Conservation (phyloP, 2,888 invertebrate species). For the Ernsta delagoae region DNA sequence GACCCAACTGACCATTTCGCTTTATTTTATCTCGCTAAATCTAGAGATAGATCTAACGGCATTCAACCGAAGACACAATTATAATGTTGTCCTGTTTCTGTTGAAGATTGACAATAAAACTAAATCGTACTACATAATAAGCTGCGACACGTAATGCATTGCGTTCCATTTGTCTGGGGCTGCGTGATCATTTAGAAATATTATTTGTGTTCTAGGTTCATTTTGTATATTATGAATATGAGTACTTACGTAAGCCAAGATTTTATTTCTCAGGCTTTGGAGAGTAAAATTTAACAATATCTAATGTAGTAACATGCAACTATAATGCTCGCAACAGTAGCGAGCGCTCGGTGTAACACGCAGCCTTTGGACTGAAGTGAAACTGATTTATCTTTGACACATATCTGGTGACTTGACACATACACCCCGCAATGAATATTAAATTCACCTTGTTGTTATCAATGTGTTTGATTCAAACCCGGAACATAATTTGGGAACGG, state of each 20-base stretch:
- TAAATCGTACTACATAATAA: background rate
- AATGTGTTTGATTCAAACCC: constrained; percentile 58
- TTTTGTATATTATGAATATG: too few species aligned
- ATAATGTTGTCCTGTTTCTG: constrained; percentile 20
- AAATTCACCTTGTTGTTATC: constrained; percentile 60
- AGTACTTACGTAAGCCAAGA: background rate
- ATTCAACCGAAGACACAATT: constrained; percentile 46
- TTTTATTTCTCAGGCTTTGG: background rate
- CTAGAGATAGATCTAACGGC: constrained; percentile 56
- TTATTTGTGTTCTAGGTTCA: too few species aligned
- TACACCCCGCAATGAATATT: constrained; percentile 57
- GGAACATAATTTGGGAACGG: constrained; percentile 56
- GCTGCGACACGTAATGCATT: constrained; percentile 12
- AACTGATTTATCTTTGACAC: too few species aligned
- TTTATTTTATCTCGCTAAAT: constrained; percentile 67
- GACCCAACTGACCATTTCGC: constrained; percentile 66
- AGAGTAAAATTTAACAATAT: too few species aligned
- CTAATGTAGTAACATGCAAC: too few species aligned
- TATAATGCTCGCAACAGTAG: too few species aligned
- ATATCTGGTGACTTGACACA: constrained; percentile 43
- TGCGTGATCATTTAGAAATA: background rate
- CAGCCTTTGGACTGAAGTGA: background rate
- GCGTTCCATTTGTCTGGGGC: constrained; percentile 11
- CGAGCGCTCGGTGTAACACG: background rate
- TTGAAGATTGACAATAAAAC: constrained; percentile 17